Evolutionary conservation across 1,140 invertebrate species (phyloP), one percentile per base, ranked within the genome.

Genomic region (Zaprionus gabonicus): DNA sequence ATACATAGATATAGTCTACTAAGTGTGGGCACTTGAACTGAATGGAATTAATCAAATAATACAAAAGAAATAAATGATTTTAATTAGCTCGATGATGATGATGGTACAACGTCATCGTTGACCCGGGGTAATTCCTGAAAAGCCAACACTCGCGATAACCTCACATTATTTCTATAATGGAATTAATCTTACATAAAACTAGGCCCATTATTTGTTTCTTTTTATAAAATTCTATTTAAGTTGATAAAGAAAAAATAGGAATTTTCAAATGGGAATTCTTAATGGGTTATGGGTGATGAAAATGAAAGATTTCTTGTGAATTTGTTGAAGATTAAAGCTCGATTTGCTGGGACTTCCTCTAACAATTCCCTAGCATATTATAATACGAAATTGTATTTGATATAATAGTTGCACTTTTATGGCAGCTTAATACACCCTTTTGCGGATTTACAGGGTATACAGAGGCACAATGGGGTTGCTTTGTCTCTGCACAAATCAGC

Each of bases 401-500:
- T n/a, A 27, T 27, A 27, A 27, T 27, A 27, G 7, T 3, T 34
- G 31, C 9, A 34, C 9, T 34, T 34, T 41, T n/a, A 41, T 55
- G 13, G 25, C 51, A 56, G 53, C 27, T 56, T 9, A 6, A 56
- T n/a, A n/a, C n/a, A n/a, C 13, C 53, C 53, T 28, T n/a, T 56
- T 56, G 28, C 23, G 17, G 20, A 2, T 9, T 51, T 68, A 57
- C 56, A 46, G 66, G 41, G 66, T 59, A 60, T 69, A 20, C 28
- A 34, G 20, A 58, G 34, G 12, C 23, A 70, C 20, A 64, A 51
- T 34, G 10, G 28, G 36, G 27, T 46, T 46, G 71, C 63, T 55
- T 38, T 28, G 59, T 25, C 17, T 68, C 9, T 80, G 73, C 70
- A 67, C 73, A 86, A 77, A 81, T 88, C 77, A 87, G 80, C 84